These are phyloP conservation scores for Trogon melanurus DNA, from an alignment of 2,113 vertebrate genomes.

Conservation along the genomic window DNA sequence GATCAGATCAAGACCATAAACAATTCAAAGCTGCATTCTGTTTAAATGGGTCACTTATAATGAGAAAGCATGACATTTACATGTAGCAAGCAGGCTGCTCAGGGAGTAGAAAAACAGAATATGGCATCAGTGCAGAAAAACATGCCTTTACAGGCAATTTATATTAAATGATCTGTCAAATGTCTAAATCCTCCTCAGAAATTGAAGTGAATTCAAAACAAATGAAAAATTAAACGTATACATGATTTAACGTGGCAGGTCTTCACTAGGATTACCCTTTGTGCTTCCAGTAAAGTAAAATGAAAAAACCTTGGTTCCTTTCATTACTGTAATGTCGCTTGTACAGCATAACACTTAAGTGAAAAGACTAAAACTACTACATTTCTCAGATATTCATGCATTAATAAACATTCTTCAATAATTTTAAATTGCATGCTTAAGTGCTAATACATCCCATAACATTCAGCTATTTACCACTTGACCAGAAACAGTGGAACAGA, in stretches of 20 bases:
- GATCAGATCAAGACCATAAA: conserved; percentile 27
- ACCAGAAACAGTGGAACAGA: not conserved
- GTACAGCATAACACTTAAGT: not conserved
- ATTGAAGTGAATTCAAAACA: not conserved
- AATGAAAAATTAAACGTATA: not conserved
- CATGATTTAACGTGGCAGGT: not conserved
- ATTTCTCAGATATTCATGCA: not conserved
- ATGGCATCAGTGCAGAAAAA: conserved; percentile 5
- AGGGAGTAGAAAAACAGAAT: not conserved
- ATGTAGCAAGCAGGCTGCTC: conserved; percentile 40
- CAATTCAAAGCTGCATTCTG: conserved; percentile 35
- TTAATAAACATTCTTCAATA: not conserved
- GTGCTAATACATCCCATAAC: not conserved
- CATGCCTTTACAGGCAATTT: not conserved
- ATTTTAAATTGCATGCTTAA: not conserved
- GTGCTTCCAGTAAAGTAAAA: not conserved
- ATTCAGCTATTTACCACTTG: not conserved
- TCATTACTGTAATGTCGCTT: not conserved
- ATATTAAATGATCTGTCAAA: not conserved
- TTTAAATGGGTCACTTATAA: conserved; percentile 69
- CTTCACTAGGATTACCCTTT: not conserved
- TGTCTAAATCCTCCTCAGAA: not conserved
- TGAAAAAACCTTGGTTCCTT: not conserved
- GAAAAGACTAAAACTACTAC: not conserved
- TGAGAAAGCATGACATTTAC: conserved; percentile 52